Conservation (phyloP, 2,113 vertebrate genomes). For the Rhynchomys soricoides region DNA sequence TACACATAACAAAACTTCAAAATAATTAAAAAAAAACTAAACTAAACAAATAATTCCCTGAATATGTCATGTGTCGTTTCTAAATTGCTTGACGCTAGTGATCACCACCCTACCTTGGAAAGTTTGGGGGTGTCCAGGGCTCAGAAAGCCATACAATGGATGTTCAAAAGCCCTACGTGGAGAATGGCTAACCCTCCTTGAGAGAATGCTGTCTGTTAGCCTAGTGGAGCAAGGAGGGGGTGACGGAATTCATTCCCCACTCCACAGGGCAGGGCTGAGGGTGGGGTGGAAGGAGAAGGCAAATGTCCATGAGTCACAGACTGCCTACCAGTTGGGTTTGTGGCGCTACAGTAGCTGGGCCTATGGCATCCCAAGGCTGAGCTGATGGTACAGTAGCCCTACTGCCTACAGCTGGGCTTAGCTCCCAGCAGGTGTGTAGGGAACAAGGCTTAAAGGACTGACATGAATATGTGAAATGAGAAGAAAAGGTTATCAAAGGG, state of each 20-base stretch:
- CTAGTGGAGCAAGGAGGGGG: rapidly evolving
- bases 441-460: neutral
- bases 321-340: rapidly evolving
- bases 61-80: neutral
- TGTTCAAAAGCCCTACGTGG: neutral
- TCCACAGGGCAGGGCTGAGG: no score
- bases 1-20: neutral
- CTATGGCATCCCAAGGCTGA: neutral
- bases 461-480: neutral
- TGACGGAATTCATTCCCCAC: rapidly evolving
- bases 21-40: neutral
- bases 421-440: neutral
- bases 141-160: neutral
- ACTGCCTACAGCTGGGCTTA: no score
- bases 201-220: neutral
- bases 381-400: neutral
- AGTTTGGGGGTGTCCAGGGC: rapidly evolving
- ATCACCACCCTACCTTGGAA: neutral
- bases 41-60: no score
- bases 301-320: rapidly evolving
- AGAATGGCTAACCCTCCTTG: rapidly evolving
- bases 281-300: neutral
- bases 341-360: no score
- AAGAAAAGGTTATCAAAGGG: neutral
- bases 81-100: neutral